Conservation (phyloP, 2,888 invertebrate species). For the Seira musarum region DNA sequence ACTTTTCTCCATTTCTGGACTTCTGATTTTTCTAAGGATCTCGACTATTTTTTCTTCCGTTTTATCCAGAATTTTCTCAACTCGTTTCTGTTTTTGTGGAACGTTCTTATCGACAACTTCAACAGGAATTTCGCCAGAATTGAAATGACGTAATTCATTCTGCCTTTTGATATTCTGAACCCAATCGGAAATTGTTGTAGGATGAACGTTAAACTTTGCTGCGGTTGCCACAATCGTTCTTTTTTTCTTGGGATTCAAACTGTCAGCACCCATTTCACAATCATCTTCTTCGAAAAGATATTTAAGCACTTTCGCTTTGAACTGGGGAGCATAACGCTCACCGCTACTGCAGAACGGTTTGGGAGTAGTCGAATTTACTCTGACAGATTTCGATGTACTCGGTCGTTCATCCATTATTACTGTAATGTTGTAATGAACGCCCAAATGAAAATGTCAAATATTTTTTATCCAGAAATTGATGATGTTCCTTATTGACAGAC, state of each 20-base stretch:
- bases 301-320: constrained; percentile 66
- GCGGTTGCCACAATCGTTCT: constrained; percentile 56
- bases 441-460: too few species aligned
- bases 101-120: too few species aligned
- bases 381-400: neutral
- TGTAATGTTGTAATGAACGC: too few species aligned
- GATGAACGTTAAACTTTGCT: constrained; percentile 64
- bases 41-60: too few species aligned
- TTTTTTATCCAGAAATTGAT: too few species aligned
- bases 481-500: too few species aligned
- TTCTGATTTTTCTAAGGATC: too few species aligned
- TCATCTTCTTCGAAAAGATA: constrained; percentile 34
- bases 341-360: constrained; percentile 23
- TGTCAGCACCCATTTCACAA: neutral
- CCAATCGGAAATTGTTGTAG: constrained; percentile 67
- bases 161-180: constrained; percentile 57
- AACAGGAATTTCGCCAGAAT: too few species aligned
- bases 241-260: constrained; percentile 8
- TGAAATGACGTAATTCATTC: constrained; percentile 34
- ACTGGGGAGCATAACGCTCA: constrained; percentile 63
- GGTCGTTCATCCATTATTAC: neutral
- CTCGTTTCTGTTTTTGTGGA: too few species aligned
- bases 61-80: too few species aligned
- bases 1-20: too few species aligned
- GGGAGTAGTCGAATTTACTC: too few species aligned